Base-by-base conservation (phyloP, 2,888 invertebrate species). In the Clusia tigrina region DNA sequence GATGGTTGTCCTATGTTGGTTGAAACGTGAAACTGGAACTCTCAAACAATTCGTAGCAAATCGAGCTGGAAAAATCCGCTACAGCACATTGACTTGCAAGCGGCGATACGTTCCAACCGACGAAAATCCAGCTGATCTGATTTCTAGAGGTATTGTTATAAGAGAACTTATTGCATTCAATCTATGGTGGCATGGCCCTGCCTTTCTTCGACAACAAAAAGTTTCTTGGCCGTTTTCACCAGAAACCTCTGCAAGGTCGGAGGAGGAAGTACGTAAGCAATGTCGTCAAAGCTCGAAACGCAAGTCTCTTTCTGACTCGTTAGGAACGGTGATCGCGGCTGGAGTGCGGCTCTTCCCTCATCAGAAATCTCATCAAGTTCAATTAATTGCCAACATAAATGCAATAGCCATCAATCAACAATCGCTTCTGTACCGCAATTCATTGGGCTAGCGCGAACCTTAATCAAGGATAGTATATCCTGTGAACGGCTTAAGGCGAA, bases 41-140 rank as follows among this genome's bases (percentile, higher is more conserved):
- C 56, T 56, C 12, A 38, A 56, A 20, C 56, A 56, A 38, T 56
- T 56, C 10, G 56, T 56, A 56, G 56, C 38, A 2, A 56, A 56
- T 38, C 56, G 56, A 17, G 42, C 24, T 23, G 1, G 38, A 10
- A 2, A 23, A 38, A 56, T 56, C 22, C 3, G 38, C 23, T 2
- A 32, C 5, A 32, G 12, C 6, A 32, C 32, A 9, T 32, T 12
- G 32, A 32, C 32, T 9, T 32, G 32, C 32, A 12, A 32, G 32
- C 12, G 55, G 55, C 48, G 52, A 32, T 37, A 64, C 15, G 60
- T 60, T 18, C 17, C 23, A 6, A 54, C 58, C 3, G 54, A 64
- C 20, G 55, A 57, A 24, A 64, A 60, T 18, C 52, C 63, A 56
- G 63, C 59, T n/a, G 63, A 60, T 17, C 24, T 63, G 6, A 60